Percentiles rank a stretch among this genome's conserved stretches.
Conservation (phyloP, 2,113 vertebrate genomes). For the Microtus richardsoni region DNA sequence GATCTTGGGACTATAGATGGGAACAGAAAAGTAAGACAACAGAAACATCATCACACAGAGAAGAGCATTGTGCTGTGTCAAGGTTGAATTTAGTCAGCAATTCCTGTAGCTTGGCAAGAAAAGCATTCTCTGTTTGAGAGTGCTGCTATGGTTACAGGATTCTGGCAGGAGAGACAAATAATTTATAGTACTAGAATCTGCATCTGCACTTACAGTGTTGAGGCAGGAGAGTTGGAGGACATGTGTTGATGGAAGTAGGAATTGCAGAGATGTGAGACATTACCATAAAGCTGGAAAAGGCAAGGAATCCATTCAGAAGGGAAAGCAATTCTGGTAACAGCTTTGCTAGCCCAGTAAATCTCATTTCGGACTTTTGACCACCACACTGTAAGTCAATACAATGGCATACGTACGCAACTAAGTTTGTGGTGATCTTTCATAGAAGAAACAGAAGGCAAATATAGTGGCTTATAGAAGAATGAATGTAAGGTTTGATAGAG, state of each 20-base stretch:
- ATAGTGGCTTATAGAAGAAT: neutral
- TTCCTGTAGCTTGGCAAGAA: neutral
- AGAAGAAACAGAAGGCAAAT: neutral
- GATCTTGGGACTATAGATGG: constrained; percentile 75
- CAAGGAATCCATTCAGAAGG: neutral
- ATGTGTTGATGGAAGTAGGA: neutral
- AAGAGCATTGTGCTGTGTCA: too few relatives aligned
- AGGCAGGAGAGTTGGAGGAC: neutral
- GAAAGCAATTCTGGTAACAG: neutral
- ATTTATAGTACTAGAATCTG: neutral
- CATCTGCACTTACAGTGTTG: neutral
- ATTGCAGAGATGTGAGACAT: fast-evolving
- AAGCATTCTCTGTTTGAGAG: neutral
- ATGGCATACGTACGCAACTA: neutral
- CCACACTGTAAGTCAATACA: neutral
- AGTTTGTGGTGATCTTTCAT: neutral
- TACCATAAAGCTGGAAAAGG: neutral
- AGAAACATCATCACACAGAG: neutral
- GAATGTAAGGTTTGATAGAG: neutral
- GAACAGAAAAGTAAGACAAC: neutral
- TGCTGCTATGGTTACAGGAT: neutral
- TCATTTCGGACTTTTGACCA: neutral
- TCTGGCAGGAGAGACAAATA: neutral
- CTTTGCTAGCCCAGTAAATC: neutral
- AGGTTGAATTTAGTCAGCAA: neutral